Conservation (phyloP, 1,140 invertebrate species). For the Drosophila ananassae region DNA sequence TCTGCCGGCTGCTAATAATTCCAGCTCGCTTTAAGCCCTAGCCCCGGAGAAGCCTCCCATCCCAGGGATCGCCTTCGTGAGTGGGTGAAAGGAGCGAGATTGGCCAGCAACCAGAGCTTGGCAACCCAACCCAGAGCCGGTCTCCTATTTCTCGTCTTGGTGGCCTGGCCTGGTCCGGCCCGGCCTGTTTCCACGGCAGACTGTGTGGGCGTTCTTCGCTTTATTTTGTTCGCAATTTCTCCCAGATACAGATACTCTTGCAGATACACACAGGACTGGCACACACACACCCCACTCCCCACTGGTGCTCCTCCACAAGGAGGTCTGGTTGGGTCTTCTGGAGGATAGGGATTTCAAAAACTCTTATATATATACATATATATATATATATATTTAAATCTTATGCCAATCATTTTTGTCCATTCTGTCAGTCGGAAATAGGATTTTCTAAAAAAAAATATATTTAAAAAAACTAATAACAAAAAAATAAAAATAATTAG, state of each 20-base stretch:
- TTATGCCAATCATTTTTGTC: neutral
- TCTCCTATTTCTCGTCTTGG: neutral
- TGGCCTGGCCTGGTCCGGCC: too few species aligned
- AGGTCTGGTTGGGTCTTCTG: constrained; percentile 5
- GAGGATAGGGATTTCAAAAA: too few species aligned
- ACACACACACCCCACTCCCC: neutral
- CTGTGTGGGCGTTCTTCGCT: constrained; percentile 22
- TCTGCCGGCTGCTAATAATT: constrained; percentile 37
- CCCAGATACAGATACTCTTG: neutral
- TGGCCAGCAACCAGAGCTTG: constrained; percentile 11
- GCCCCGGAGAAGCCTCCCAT: constrained; percentile 1
- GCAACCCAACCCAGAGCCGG: constrained; percentile 12
- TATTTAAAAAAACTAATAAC: too few species aligned
- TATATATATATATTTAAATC: neutral
- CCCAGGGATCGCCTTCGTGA: constrained; percentile 8
- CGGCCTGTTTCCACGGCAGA: constrained; percentile 3
- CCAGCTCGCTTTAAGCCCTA: constrained; percentile 8
- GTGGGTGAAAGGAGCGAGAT: constrained; percentile 47
- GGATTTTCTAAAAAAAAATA: too few species aligned
- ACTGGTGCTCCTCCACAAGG: constrained; percentile 28
- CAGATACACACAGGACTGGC: constrained; percentile 5
- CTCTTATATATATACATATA: neutral
- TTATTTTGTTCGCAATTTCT: constrained; percentile 41
- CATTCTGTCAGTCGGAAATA: too few species aligned
- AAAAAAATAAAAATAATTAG: too few species aligned